Base-by-base conservation (phyloP, 2,113 vertebrate genomes). In the Trogon melanurus region DNA sequence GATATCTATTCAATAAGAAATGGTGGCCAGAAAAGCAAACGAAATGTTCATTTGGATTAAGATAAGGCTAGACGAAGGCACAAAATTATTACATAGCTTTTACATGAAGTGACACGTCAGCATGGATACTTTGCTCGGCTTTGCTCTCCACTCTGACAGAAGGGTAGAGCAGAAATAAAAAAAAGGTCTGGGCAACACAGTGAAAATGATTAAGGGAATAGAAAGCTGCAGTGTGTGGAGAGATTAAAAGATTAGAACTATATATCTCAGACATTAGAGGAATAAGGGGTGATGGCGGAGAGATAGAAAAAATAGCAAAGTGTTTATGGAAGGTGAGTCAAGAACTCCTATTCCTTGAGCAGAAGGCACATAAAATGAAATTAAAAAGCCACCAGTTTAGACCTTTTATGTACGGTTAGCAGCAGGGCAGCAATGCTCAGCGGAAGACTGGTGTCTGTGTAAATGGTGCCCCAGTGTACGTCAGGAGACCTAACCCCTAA, bases 181-280 rank as follows among this genome's bases (percentile, higher is more conserved):
- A 72, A 92, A 64, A 78, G 72, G 30, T 57, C 61, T 50, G 12
- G 23, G 45, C 61, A 92, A 93, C 76, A 79, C 73, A 84, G 57
- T 67, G 92, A 84, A 93, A 96, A 84, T 91, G 23, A 94, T 88
- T 60, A 84, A 93, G 45, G 69, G 82, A 80, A 81, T 17, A 76
- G 85, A 84, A 93, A 91, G 32, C 70, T 92, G 69, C 69, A 61
- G 57, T 53, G 30, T 80, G 88, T 71, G 36, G 64, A 80, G 85
- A 80, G 80, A 94, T 92, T 92, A 84, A 86, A 96, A 96, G 69
- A 96, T 94, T 75, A 75, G 76, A 89, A 84, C 85, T 32, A 86
- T 91, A 48, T 50, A 88, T 95, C 69, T 78, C 45, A 64, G 54
- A 38, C 0, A 5, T 69, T 91, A 69, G 60, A 85, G 47, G 91